Conservation (phyloP, 2,888 invertebrate species). For the Calameuta idolon region DNA sequence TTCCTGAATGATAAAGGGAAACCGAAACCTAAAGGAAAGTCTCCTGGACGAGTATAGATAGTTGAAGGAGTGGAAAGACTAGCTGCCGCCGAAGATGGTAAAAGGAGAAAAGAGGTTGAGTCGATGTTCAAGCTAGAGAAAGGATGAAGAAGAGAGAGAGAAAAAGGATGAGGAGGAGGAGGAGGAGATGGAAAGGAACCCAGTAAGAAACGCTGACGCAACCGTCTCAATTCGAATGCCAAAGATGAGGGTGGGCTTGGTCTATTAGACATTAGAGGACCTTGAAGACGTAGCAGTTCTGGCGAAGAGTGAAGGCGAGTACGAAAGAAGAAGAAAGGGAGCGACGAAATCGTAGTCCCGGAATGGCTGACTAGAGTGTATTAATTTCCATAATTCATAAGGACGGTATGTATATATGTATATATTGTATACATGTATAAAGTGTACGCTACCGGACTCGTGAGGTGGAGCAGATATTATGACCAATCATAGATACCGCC, state of each 20-base stretch:
- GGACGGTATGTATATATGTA: slow-evolving; percentile 17
- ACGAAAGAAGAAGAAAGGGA: slow-evolving; percentile 10
- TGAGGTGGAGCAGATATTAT: slow-evolving; percentile 12
- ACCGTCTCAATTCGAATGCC: slow-evolving; percentile 15
- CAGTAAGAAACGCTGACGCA: slow-evolving; percentile 20
- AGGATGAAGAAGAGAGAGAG: not conserved
- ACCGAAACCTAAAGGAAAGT: not conserved
- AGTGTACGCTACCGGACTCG: slow-evolving; percentile 19
- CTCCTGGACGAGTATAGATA: not conserved
- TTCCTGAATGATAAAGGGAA: not conserved
- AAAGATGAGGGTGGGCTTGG: slow-evolving; percentile 18
- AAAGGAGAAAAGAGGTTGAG: not conserved
- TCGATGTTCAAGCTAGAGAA: not conserved
- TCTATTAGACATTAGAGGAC: not conserved
- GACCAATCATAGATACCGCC: slow-evolving; percentile 22
- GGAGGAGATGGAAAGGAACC: not conserved
- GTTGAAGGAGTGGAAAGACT: not conserved
- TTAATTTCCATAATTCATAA: slow-evolving; percentile 48
- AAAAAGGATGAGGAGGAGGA: not conserved
- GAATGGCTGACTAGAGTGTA: slow-evolving; percentile 31
- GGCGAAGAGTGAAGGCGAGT: slow-evolving; percentile 1
- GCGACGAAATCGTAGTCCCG: slow-evolving; percentile 16
- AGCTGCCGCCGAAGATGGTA: not conserved
- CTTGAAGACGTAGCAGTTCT: not conserved
- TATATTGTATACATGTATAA: not conserved